Evolutionary conservation across 2,797 vertebrate species (phyloP).

Genomic region (Hippopotamyrus pictus): DNA sequence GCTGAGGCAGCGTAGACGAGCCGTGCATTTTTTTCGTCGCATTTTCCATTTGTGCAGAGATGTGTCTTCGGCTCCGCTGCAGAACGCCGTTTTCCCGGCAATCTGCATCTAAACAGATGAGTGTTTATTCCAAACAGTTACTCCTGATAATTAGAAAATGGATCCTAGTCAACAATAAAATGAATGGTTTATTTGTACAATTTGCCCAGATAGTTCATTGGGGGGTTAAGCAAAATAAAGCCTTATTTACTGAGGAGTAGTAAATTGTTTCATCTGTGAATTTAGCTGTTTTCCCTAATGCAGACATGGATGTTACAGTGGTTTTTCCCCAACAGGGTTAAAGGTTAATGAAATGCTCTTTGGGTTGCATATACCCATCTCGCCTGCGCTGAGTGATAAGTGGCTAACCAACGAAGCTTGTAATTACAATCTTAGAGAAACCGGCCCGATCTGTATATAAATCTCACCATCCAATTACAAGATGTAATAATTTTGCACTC

Average conservation of each 20-base stretch:
- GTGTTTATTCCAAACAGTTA: slow-evolving; percentile 84
- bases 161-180: slow-evolving; percentile 85
- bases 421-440: slow-evolving; percentile 99
- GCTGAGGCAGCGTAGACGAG: neutral
- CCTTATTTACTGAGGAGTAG: slow-evolving; percentile 79
- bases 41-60: slow-evolving; percentile 26
- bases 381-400: slow-evolving; percentile 98
- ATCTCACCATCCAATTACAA: slow-evolving; percentile 99
- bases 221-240: slow-evolving; percentile 78
- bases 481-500: slow-evolving; percentile 99
- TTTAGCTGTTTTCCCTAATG: slow-evolving; percentile 94
- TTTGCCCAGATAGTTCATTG: slow-evolving; percentile 77
- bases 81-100: slow-evolving; percentile 53
- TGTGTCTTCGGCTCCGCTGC: slow-evolving; percentile 23
- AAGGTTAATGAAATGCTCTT: slow-evolving; percentile 99
- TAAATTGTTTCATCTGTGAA: slow-evolving; percentile 89
- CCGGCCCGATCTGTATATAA: slow-evolving; percentile 99
- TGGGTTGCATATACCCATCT: slow-evolving; percentile 93
- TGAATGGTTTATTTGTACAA: slow-evolving; percentile 78
- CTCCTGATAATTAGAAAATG: slow-evolving; percentile 84
- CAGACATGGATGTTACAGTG: slow-evolving; percentile 90
- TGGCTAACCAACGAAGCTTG: slow-evolving; percentile 99
- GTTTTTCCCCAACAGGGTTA: slow-evolving; percentile 87
- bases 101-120: slow-evolving; percentile 74
- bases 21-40: slow-evolving; percentile 3